Base-by-base conservation (phyloP, 2,888 invertebrate species). In the Pyrgus malvae region DNA sequence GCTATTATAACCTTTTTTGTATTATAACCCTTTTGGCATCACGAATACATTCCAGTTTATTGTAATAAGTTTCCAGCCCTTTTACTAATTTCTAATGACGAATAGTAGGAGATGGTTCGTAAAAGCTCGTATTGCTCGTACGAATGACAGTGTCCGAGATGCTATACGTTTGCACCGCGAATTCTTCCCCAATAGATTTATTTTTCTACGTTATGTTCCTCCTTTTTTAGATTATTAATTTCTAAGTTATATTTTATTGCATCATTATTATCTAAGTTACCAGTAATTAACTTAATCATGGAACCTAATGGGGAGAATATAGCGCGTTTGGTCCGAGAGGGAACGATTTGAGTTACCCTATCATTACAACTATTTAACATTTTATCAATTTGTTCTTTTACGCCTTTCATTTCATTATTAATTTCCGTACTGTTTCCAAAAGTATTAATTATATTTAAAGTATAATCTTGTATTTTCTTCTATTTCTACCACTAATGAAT, bases 321-420 rank as follows among this genome's bases (percentile, higher is more conserved):
- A 14, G 12, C 41, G 23, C 41, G 23, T 41, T 41, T 41, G 25
- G 12, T 23, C 9, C 40, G 23, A n/a, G n/a, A n/a, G n/a, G n/a
- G n/a, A n/a, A n/a, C n/a, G n/a, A n/a, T n/a, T n/a, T n/a, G n/a
- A n/a, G n/a, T n/a, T n/a, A n/a, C n/a, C n/a, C n/a, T n/a, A n/a
- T n/a, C n/a, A n/a, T n/a, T n/a, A n/a, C n/a, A n/a, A n/a, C n/a
- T n/a, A n/a, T n/a, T n/a, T n/a, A n/a, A n/a, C n/a, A n/a, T n/a
- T n/a, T n/a, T n/a, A n/a, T 40, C 8, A 21, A 2, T 40, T 3
- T 12, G 38, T 16, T 23, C n/a, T 41, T 41, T 41, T 53, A 44
- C 45, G 6, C 7, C 41, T 41, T 17, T 41, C 17, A 37, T 21
- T 16, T 31, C 33, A n/a, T n/a, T n/a, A n/a, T n/a, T n/a, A n/a